Conservation (phyloP, 2,888 invertebrate genomes). For the Dolichomitus sp. region DNA sequence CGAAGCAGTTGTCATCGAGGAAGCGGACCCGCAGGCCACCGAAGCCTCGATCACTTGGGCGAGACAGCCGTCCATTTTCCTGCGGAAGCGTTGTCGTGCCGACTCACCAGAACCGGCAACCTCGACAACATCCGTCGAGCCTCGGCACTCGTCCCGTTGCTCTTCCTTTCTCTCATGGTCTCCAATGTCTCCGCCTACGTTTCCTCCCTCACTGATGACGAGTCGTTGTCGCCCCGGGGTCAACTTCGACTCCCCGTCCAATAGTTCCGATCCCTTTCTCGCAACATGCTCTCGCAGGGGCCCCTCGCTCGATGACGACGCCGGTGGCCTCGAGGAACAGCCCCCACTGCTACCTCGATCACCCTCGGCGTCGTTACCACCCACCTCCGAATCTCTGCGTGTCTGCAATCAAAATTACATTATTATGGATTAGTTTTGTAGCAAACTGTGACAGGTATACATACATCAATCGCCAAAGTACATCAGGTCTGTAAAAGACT, state of each 20-base stretch:
- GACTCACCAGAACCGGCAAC: conserved; percentile 28
- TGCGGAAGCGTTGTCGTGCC: conserved; percentile 52
- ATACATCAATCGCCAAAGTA: no score
- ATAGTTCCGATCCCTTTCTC: conserved; percentile 53
- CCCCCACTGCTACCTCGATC: conserved; percentile 74
- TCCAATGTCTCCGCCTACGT: conserved; percentile 21
- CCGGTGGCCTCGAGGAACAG: conserved; percentile 75
- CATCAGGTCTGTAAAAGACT: background rate
- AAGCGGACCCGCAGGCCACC: conserved; percentile 67
- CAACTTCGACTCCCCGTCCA: conserved; percentile 55
- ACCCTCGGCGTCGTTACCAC: conserved; percentile 76
- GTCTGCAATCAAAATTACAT: conserved; percentile 77
- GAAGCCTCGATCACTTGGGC: conserved; percentile 64
- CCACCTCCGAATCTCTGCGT: conserved; percentile 81
- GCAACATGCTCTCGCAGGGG: conserved; percentile 58
- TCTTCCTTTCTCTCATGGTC: conserved; percentile 38
- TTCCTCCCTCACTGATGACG: conserved; percentile 21
- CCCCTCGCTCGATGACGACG: conserved; percentile 65
- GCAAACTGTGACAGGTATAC: no score
- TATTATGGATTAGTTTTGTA: background rate
- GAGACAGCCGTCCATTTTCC: conserved; percentile 63
- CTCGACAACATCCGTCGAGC: conserved; percentile 16
- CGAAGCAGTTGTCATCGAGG: conserved; percentile 55
- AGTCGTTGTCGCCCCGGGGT: conserved; percentile 64
- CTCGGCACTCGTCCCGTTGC: conserved; percentile 12